Base-by-base conservation (phyloP, 2,888 invertebrate species). In the Mesochorus sp. region DNA sequence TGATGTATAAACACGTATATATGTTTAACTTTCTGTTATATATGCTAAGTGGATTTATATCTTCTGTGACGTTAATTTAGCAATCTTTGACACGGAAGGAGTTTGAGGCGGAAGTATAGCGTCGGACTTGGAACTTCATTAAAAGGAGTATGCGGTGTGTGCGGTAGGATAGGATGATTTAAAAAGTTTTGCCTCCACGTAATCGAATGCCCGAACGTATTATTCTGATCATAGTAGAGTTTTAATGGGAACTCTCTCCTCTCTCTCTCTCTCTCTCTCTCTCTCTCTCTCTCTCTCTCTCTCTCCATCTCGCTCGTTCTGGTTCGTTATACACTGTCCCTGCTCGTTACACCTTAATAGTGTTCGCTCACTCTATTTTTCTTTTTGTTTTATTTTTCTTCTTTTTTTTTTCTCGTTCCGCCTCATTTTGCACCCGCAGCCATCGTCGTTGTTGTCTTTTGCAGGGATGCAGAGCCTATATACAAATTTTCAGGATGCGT, bases 401-500 rank as follows among this genome's bases (percentile, higher is more conserved):
- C 17, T 44, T 34, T 61, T 59, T 62, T 17, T 28, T 64, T 39
- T 17, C 39, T 53, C 34, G 66, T 55, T 61, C 57, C 66, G 47
- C 64, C 66, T 44, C 64, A 67, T 66, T 66, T 51, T 17, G 66
- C 37, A 24, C 64, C 21, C 64, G 47, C 28, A 42, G 47, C 49
- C 42, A 28, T 49, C 47, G 24, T 62, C 17, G 24, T 51, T 39
- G 42, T 47, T 64, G 12, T 26, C 14, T 39, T 24, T 12, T 44
- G 21, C 42, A 26, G 34, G 51, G 39, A 49, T 77, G 44, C 8
- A 28, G 42, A 17, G 44, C 26, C 49, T 14, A 64, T 74, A 64
- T 73, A 76, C 73, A 79, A 80, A 80, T 80, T 80, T 80, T 74
- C 76, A 76, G 76, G 74, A 81, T 80, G 80, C 81, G 78, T 79